phyloP scores from a whole-genome alignment of 2,888 invertebrate genomes.

The Drosophila melanosoma region DNA sequence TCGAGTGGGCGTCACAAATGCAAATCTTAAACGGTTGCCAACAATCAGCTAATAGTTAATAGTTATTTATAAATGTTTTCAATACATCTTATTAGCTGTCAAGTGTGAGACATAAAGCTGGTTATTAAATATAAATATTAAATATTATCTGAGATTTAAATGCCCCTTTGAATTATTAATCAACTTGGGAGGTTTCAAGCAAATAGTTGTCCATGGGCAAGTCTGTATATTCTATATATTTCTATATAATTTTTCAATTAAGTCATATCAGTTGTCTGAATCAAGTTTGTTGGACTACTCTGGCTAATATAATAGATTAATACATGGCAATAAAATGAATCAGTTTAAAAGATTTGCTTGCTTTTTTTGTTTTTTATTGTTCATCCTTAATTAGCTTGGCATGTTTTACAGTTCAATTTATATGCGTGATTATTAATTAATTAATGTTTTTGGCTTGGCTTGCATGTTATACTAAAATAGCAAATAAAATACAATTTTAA shows the following conservation, averaged over 20 bases:
- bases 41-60: constrained; percentile 35
- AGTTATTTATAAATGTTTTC: constrained; percentile 45
- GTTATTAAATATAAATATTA: too few species aligned
- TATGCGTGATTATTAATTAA: not conserved
- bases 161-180: not conserved
- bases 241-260: not conserved
- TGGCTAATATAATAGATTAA: not conserved
- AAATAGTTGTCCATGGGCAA: not conserved
- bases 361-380: not conserved
- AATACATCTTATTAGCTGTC: constrained; percentile 6
- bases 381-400: not conserved
- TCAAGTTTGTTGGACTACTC: not conserved
- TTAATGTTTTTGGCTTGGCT: not conserved
- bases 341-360: not conserved
- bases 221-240: not conserved
- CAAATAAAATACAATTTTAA: constrained; percentile 2
- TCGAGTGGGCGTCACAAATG: constrained; percentile 41
- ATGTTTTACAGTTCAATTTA: constrained; percentile 6
- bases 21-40: constrained; percentile 8
- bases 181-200: not conserved
- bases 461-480: constrained; percentile 16
- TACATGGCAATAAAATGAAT: not conserved
- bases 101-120: constrained; percentile 1
- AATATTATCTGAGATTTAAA: not conserved
- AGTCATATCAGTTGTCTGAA: not conserved